phyloP scores from a whole-genome alignment of 2,113 vertebrate genomes.

The Tapirus terrestris region DNA sequence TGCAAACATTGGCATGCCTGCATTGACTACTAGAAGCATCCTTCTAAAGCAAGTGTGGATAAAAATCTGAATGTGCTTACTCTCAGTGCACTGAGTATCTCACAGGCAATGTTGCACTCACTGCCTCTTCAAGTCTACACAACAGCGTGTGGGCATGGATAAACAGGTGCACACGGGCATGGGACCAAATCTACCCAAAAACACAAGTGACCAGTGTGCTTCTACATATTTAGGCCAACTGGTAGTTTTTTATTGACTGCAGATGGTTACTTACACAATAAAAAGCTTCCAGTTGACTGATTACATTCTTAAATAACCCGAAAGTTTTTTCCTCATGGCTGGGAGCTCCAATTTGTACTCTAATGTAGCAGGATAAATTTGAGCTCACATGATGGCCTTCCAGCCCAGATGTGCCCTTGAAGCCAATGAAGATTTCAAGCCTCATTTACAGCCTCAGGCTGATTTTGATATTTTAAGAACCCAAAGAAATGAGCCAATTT shows the following conservation, averaged over 20 bases:
- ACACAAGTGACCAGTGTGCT: conserved; percentile 50
- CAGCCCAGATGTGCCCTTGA: not conserved
- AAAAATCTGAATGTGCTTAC: not conserved
- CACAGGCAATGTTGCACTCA: not conserved
- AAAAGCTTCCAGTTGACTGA: conserved; percentile 28
- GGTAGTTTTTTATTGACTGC: conserved; percentile 67
- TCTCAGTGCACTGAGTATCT: not conserved
- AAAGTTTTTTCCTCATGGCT: not conserved
- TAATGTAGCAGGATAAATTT: not conserved
- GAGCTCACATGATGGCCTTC: not conserved
- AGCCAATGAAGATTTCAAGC: not conserved
- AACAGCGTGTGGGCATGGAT: not conserved
- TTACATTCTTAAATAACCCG: conserved; percentile 44
- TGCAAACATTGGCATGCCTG: conserved; percentile 1
- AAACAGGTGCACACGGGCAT: conserved; percentile 39
- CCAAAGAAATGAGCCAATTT: not conserved
- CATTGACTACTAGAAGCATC: not conserved
- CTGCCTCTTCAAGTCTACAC: not conserved
- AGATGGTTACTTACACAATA: conserved; percentile 62
- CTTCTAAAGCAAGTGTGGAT: not conserved
- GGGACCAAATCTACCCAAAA: conserved; percentile 30
- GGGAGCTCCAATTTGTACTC: not conserved
- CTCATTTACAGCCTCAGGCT: not conserved
- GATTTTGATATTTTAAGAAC: conserved; percentile 10
- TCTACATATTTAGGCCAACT: conserved; percentile 24